These are phyloP conservation scores for Chiloscyllium punctatum DNA, from an alignment of 2,797 vertebrate species.

Conservation along the genomic window DNA sequence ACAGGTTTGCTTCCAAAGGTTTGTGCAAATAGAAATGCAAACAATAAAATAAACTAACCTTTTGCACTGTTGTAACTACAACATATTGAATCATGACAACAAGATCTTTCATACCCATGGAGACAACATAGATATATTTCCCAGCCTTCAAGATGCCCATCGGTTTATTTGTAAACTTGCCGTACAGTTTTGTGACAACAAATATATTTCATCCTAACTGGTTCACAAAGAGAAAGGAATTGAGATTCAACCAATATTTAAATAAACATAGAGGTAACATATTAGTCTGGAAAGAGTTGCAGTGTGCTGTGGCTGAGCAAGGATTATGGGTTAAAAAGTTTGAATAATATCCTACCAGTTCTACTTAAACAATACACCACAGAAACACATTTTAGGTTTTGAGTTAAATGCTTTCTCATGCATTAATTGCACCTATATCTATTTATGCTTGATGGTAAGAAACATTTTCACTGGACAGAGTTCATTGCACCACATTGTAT, in stretches of 20 bases:
- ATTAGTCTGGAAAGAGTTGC: neutral
- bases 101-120: constrained; percentile 15
- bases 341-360: neutral
- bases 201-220: constrained; percentile 12
- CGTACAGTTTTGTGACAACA: constrained; percentile 22
- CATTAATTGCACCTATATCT: neutral
- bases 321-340: neutral
- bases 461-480: neutral
- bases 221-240: neutral
- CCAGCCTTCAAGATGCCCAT: constrained; percentile 2
- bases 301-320: neutral
- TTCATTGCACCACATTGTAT: neutral
- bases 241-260: constrained; percentile 14
- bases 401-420: too few species aligned
- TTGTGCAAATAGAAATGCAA: neutral
- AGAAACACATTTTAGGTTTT: neutral
- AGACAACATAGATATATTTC: constrained; percentile 31
- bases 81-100: constrained; percentile 8
- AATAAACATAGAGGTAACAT: neutral
- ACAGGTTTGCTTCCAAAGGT: neutral
- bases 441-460: neutral
- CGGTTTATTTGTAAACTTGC: neutral
- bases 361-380: neutral
- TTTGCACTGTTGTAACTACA: neutral
- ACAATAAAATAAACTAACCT: neutral